Evolutionary conservation across 2,888 invertebrate species (phyloP).

Genomic region (Lepidochrysops patricia): DNA sequence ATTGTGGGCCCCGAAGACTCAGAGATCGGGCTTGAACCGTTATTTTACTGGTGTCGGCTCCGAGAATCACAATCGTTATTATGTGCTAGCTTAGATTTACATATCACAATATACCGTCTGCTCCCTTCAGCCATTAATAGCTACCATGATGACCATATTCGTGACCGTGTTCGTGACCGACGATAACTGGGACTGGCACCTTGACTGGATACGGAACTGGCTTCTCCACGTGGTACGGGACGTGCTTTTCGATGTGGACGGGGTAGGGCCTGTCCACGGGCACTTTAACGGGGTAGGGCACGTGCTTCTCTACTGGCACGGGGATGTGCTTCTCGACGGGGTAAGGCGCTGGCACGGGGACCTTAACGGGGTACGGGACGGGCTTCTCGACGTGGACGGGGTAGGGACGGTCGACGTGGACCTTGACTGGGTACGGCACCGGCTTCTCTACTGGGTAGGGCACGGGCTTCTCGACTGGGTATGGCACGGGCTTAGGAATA

Average conservation of each 20-base stretch:
- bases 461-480: slow-evolving; percentile 79
- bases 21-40: slow-evolving; percentile 41
- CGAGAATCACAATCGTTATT: slow-evolving; percentile 47
- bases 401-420: slow-evolving; percentile 77
- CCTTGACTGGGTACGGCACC: slow-evolving; percentile 76
- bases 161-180: slow-evolving; percentile 67
- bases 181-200: slow-evolving; percentile 71
- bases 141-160: slow-evolving; percentile 69
- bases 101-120: slow-evolving; percentile 71
- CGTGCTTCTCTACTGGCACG: slow-evolving; percentile 74
- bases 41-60: slow-evolving; percentile 44
- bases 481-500: slow-evolving; percentile 76
- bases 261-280: slow-evolving; percentile 76
- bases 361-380: slow-evolving; percentile 79
- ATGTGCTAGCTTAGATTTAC: slow-evolving; percentile 68
- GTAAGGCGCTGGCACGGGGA: slow-evolving; percentile 80
- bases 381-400: slow-evolving; percentile 75
- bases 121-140: slow-evolving; percentile 73
- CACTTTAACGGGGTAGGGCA: slow-evolving; percentile 72
- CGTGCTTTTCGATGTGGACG: slow-evolving; percentile 78
- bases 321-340: slow-evolving; percentile 81
- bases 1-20: slow-evolving; percentile 43
- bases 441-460: slow-evolving; percentile 77
- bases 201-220: slow-evolving; percentile 79
- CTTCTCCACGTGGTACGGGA: slow-evolving; percentile 79